A percentile compares a stretch with the other conserved stretches of the same genome.
Conservation (phyloP, 2,113 vertebrate genomes). For the Pachycephala philippinensis region DNA sequence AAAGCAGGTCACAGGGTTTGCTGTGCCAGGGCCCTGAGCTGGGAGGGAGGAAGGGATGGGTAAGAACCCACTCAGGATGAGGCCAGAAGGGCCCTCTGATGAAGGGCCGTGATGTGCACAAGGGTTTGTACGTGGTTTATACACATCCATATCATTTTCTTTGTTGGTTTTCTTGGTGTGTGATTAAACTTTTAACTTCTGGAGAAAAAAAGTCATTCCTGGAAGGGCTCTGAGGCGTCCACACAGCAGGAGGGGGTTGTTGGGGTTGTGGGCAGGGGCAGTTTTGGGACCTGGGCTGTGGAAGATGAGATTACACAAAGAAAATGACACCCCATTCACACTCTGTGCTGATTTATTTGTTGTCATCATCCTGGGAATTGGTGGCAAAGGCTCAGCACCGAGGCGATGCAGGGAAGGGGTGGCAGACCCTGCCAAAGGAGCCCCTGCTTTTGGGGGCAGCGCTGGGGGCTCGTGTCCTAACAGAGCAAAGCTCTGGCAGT, state of each 20-base stretch:
- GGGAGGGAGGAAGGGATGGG: neutral
- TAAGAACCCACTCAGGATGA: neutral
- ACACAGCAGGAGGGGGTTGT: rapidly evolving
- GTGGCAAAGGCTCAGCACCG: rapidly evolving
- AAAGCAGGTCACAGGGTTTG: neutral
- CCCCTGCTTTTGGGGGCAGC: rapidly evolving
- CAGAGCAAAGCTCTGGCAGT: neutral
- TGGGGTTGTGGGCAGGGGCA: neutral
- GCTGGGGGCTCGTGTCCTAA: neutral
- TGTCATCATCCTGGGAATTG: neutral
- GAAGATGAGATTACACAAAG: neutral
- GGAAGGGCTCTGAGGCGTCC: neutral
- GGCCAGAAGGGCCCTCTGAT: neutral
- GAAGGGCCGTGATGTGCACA: rapidly evolving
- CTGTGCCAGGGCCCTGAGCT: neutral
- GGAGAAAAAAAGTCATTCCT: neutral
- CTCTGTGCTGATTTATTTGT: neutral
- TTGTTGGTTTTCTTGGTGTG: neutral
- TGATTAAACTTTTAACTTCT: neutral
- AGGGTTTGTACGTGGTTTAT: rapidly evolving
- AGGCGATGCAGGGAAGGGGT: neutral
- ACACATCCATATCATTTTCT: rapidly evolving
- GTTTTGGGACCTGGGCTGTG: neutral
- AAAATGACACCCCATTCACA: rapidly evolving
- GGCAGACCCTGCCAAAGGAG: neutral